Conservation (phyloP, 2,797 vertebrate genomes). For the Peromyscus melanophrys region DNA sequence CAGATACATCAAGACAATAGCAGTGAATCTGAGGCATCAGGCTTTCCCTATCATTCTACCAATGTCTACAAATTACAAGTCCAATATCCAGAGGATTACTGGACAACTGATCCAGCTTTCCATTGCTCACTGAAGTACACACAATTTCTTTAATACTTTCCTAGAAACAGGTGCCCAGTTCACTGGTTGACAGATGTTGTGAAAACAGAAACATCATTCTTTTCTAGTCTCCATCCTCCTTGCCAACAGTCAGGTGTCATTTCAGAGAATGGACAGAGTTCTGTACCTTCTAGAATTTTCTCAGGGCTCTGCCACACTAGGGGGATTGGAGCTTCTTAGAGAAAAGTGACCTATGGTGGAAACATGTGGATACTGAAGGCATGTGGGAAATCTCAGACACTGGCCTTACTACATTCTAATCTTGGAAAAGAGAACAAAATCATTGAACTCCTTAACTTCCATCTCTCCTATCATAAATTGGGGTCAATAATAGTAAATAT, state of each 20-base stretch:
- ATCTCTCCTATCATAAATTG: not conserved
- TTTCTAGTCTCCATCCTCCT: not conserved
- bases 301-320: not conserved
- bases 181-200: no score
- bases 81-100: not conserved
- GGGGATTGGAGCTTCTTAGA: no score
- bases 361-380: no score
- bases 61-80: not conserved
- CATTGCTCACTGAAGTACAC: not conserved
- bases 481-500: not conserved
- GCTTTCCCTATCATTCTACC: not conserved
- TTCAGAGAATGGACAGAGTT: not conserved
- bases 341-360: not conserved
- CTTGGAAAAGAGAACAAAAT: not conserved
- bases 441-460: not conserved
- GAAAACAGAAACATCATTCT: not conserved
- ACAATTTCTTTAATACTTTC: not conserved
- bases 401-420: not conserved
- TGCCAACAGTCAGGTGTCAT: not conserved
- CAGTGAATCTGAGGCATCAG: rapidly evolving
- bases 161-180: not conserved
- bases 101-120: not conserved
- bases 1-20: not conserved
- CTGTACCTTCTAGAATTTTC: not conserved
- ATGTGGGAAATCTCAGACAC: no score